Percentiles rank a stretch among this genome's conserved stretches.
Evolutionary conservation across 2,797 vertebrate species (phyloP).

Genomic region (Poeciliopsis gracilis): DNA sequence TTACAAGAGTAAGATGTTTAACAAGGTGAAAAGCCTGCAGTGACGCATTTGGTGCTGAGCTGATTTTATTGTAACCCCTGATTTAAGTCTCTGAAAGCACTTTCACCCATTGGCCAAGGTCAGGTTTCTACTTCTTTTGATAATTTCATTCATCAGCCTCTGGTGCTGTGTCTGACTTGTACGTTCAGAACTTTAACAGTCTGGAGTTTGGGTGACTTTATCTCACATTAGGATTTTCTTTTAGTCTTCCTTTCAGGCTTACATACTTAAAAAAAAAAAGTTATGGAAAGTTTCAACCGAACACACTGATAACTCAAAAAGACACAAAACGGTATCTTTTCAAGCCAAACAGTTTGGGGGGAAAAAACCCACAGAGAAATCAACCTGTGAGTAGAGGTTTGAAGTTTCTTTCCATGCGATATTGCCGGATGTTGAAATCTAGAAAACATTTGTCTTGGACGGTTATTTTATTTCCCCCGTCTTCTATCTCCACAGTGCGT

Average conservation of each 20-base stretch:
- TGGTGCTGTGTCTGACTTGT: constrained; percentile 27
- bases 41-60: constrained; percentile 60
- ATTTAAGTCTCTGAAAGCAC: constrained; percentile 18
- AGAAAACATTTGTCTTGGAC: not conserved
- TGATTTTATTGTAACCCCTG: constrained; percentile 26
- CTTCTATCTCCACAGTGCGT: constrained; percentile 29
- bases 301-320: constrained; percentile 53
- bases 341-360: constrained; percentile 67
- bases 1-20: constrained; percentile 46
- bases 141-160: constrained; percentile 33
- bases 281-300: constrained; percentile 39
- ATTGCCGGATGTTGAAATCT: constrained; percentile 53
- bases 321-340: constrained; percentile 87
- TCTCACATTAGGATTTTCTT: not conserved
- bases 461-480: constrained; percentile 33
- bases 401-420: constrained; percentile 48
- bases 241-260: not conserved
- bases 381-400: constrained; percentile 55
- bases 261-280: not conserved
- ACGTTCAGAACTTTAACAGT: constrained; percentile 1
- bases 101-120: constrained; percentile 44
- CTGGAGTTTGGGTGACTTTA: not conserved
- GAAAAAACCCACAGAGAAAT: constrained; percentile 77
- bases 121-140: constrained; percentile 36
- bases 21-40: constrained; percentile 43